Percentiles rank a stretch among this genome's conserved stretches.
Conservation (phyloP, 2,888 invertebrate species). For the Cepaea hortensis region DNA sequence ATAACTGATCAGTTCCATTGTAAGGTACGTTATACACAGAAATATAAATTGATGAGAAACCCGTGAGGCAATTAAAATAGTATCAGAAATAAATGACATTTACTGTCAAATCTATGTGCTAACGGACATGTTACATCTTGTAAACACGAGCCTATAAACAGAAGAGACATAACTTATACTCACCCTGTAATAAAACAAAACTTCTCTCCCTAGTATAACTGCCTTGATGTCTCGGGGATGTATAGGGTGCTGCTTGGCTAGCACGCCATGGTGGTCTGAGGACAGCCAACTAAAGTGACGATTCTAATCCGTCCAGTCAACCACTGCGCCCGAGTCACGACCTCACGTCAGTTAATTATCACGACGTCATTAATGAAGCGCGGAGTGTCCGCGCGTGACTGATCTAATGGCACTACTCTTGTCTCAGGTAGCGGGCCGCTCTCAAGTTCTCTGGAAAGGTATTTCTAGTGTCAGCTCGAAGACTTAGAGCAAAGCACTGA, state of each 20-base stretch:
- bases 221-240: not conserved
- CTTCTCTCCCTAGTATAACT: not conserved
- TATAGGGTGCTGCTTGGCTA: not conserved
- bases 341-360: not conserved
- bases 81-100: too few relatives aligned
- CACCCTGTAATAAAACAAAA: not conserved
- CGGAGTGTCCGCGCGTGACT: not conserved
- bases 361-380: not conserved
- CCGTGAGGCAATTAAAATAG: too few relatives aligned
- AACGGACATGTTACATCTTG: too few relatives aligned
- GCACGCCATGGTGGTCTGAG: not conserved
- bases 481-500: not conserved
- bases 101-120: too few relatives aligned
- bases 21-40: too few relatives aligned
- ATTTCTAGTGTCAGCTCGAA: not conserved
- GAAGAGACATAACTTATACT: too few relatives aligned
- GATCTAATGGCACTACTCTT: not conserved
- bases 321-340: not conserved
- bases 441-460: not conserved
- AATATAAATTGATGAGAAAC: too few relatives aligned
- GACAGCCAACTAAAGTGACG: too few relatives aligned
- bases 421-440: not conserved
- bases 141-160: too few relatives aligned
- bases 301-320: not conserved
- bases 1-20: too few relatives aligned